Conservation (phyloP, 1,140 invertebrate genomes). For the Penaeus vannamei region DNA sequence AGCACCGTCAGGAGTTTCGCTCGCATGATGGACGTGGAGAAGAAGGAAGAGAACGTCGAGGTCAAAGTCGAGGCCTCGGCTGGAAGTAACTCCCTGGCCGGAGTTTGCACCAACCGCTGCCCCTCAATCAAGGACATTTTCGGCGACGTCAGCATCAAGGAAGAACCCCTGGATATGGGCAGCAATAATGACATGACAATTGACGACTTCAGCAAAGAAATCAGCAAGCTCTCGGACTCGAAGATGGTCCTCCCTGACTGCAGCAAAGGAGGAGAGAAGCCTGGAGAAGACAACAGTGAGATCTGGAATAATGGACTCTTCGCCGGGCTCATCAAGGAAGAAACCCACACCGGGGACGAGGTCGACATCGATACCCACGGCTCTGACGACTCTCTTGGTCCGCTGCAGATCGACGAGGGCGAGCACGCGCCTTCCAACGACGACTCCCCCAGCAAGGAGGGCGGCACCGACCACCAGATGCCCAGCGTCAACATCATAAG, state of each 20-base stretch:
- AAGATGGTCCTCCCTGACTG: neutral
- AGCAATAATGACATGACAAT: slow-evolving; percentile 55
- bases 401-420: slow-evolving; percentile 53
- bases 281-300: neutral
- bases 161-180: slow-evolving; percentile 49
- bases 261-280: neutral
- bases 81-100: slow-evolving; percentile 38
- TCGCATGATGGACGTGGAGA: too few species aligned
- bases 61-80: neutral
- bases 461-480: slow-evolving; percentile 6
- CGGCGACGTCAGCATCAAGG: slow-evolving; percentile 55
- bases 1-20: too few species aligned
- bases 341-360: slow-evolving; percentile 36
- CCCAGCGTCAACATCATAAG: slow-evolving; percentile 60
- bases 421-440: slow-evolving; percentile 26
- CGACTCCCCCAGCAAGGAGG: neutral
- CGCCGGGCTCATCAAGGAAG: slow-evolving; percentile 55
- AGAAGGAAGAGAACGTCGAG: neutral
- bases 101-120: slow-evolving; percentile 52
- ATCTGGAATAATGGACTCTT: slow-evolving; percentile 43
- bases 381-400: slow-evolving; percentile 51
- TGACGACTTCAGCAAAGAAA: slow-evolving; percentile 58
- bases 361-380: slow-evolving; percentile 23
- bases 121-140: slow-evolving; percentile 59
- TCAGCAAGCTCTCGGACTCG: slow-evolving; percentile 31